Base-by-base conservation (phyloP, 2,113 vertebrate genomes). In the Aphyosemion australe region DNA sequence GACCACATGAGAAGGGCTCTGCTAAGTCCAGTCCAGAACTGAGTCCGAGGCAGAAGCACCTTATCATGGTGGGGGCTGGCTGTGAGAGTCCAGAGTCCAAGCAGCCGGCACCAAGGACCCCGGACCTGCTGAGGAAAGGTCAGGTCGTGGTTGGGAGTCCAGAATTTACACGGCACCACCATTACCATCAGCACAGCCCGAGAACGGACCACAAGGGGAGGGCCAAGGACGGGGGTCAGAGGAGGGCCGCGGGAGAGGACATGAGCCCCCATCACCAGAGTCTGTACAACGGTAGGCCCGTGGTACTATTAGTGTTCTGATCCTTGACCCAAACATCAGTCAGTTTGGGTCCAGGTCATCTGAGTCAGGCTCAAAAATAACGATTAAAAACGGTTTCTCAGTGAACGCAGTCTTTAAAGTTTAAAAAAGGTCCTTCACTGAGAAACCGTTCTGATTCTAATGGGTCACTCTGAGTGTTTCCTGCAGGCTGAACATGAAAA, bases 281-380 rank as follows among this genome's bases (percentile, higher is more conserved):
- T 79, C 90, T 95, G 84, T 96, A 96, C 93, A 95, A 94, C 82
- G 95, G 95, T 92, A 95, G 94, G 94, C 92, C 93, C 63, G 93
- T 92, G 69, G 77, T 72, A 79, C 78, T 75, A 43, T 41, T 65
- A 41, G 18, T 66, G 26, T 61, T 78, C 55, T 10, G 70, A 49
- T 55, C 59, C 65, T 12, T 19, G 49, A 51, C 43, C 58, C 41
- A 13, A 13, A 14, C 8, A 52, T 6, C 20, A 37, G 7, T 37
- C 34, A 37, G 34, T 8, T 8, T 37, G 34, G 34, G 34, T 37
- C 34, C n/a, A n/a, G n/a, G n/a, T 32, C 32, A 32, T 32, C 34
- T 37, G 34, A 10, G 6, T 37, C 34, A 8, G 34, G n/a, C n/a
- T n/a, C n/a, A n/a, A n/a, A n/a, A n/a, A n/a, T n/a, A n/a, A n/a